These are phyloP conservation scores for Drosophila aff. DNA, from an alignment of 1,140 invertebrate genomes.

Conservation along the genomic window DNA sequence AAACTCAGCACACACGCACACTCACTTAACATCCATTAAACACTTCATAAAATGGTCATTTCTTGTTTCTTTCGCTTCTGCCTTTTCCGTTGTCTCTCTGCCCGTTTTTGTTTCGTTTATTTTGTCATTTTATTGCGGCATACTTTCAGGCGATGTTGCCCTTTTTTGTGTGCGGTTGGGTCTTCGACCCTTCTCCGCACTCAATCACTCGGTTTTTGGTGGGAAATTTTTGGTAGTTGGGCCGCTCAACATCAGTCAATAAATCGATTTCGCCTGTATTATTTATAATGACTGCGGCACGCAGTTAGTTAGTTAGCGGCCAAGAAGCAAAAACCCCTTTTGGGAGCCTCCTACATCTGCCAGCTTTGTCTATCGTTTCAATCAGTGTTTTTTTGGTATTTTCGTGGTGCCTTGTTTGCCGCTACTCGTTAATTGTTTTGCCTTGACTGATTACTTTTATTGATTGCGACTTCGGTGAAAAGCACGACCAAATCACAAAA, in stretches of 20 bases:
- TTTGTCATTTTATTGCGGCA: slow-evolving; percentile 74
- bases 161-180: slow-evolving; percentile 15
- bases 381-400: slow-evolving; percentile 36
- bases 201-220: slow-evolving; percentile 15
- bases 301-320: slow-evolving; percentile 43
- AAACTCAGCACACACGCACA: slow-evolving; percentile 36
- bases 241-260: slow-evolving; percentile 70
- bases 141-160: slow-evolving; percentile 49
- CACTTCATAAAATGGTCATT: slow-evolving; percentile 82
- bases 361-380: slow-evolving; percentile 15
- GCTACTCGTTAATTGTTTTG: slow-evolving; percentile 66
- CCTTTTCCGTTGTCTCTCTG: slow-evolving; percentile 1
- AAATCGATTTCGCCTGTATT: slow-evolving; percentile 75
- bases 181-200: slow-evolving; percentile 6
- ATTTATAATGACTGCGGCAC: slow-evolving; percentile 73
- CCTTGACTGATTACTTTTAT: slow-evolving; percentile 71
- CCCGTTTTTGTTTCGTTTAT: slow-evolving; percentile 55
- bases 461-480: slow-evolving; percentile 44
- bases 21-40: slow-evolving; percentile 80
- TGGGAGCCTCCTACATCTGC: neutral
- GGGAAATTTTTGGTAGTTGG: slow-evolving; percentile 44
- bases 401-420: slow-evolving; percentile 31
- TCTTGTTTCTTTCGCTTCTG: slow-evolving; percentile 52
- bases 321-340: slow-evolving; percentile 26
- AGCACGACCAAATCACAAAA: slow-evolving; percentile 20